Percentiles rank a stretch among this genome's conserved stretches.
These are phyloP conservation scores for Mimachlamys varia DNA, from an alignment of 2,888 invertebrate species.

Conservation along the genomic window DNA sequence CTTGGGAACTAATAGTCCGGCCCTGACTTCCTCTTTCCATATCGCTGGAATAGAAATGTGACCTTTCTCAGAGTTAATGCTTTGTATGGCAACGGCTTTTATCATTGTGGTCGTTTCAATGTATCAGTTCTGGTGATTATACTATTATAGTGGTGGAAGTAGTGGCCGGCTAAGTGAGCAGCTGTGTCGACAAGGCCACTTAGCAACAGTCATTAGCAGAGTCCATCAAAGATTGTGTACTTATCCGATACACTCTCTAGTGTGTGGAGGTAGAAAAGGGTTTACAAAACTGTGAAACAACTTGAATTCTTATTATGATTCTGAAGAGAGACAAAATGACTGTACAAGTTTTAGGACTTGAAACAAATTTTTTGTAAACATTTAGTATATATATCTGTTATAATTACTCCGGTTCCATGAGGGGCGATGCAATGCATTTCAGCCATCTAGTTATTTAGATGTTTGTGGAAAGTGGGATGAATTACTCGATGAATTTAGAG, in stretches of 20 bases:
- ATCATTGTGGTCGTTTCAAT: not conserved
- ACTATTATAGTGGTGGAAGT: not conserved
- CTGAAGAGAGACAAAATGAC: not conserved
- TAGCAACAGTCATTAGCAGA: not conserved
- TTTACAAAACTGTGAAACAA: not conserved
- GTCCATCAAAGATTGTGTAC: not conserved
- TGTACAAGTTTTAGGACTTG: not conserved
- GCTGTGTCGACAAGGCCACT: not conserved
- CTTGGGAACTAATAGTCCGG: not conserved
- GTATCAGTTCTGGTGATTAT: not conserved
- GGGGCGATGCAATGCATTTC: not conserved
- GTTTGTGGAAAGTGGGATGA: not conserved
- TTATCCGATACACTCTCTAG: not conserved
- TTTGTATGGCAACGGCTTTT: not conserved
- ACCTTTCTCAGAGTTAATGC: conserved; percentile 6
- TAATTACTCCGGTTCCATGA: too few species aligned
- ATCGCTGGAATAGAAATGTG: not conserved
- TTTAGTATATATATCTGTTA: not conserved
- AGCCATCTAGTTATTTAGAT: not conserved
- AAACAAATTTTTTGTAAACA: not conserved
- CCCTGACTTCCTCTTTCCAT: not conserved
- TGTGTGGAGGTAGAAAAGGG: conserved; percentile 7
- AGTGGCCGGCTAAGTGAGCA: not conserved
- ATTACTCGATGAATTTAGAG: not conserved
- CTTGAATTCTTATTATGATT: not conserved